phyloP scores from a whole-genome alignment of 1,140 invertebrate species.

The Drosophila ambigua region DNA sequence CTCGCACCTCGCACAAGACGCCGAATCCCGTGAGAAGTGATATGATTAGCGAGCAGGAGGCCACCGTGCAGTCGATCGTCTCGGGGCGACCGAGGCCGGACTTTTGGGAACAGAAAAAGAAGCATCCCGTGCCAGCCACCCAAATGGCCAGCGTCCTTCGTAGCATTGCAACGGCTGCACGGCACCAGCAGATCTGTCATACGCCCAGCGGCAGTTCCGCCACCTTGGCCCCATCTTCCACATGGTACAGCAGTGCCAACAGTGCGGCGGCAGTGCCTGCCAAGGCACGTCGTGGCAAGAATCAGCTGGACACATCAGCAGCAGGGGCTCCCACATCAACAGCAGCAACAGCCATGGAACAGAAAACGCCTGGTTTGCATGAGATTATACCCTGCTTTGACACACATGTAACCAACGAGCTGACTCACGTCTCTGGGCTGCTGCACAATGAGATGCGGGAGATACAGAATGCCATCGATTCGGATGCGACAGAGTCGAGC shows the following conservation, averaged over 20 bases:
- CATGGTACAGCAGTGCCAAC: conserved; percentile 60
- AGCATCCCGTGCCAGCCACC: conserved; percentile 61
- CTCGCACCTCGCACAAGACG: conserved; percentile 81
- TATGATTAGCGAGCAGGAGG: conserved; percentile 64
- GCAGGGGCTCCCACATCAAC: neutral
- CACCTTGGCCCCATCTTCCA: conserved; percentile 63
- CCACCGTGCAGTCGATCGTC: conserved; percentile 60
- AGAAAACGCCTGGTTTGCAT: conserved; percentile 46
- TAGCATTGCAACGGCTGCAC: conserved; percentile 66
- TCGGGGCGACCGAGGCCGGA: conserved; percentile 43
- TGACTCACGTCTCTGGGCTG: conserved; percentile 88
- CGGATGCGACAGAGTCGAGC: conserved; percentile 96
- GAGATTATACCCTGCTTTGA: conserved; percentile 83
- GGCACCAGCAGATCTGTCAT: conserved; percentile 68
- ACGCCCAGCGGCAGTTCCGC: conserved; percentile 78
- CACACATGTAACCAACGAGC: conserved; percentile 84
- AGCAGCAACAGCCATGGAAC: conserved; percentile 1
- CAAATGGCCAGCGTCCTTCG: conserved; percentile 74
- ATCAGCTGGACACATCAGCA: conserved; percentile 27
- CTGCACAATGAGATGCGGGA: conserved; percentile 89
- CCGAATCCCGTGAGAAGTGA: conserved; percentile 65
- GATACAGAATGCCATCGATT: conserved; percentile 91
- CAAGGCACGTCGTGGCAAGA: conserved; percentile 56
- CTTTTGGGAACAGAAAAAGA: conserved; percentile 70
- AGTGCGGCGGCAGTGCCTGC: conserved; percentile 31